Base-by-base conservation (phyloP, 2,888 invertebrate genomes). In the Steinernema scapterisci region DNA sequence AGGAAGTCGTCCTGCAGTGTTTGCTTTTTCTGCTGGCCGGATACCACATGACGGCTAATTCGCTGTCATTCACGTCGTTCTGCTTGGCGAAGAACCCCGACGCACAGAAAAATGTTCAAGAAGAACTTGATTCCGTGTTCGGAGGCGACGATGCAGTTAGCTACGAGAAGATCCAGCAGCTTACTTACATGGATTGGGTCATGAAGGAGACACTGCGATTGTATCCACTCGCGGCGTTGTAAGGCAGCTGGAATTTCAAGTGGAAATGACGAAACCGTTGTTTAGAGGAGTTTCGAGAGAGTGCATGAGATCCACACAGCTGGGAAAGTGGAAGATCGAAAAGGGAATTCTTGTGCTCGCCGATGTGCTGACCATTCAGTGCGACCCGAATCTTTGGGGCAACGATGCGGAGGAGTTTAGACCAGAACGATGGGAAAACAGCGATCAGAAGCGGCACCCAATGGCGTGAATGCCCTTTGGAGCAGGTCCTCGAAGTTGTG, bases 11-110 rank as follows among this genome's bases (percentile, higher is more conserved):
- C 13, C 75, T 77, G 2, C 78, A 81, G 16, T 84, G 84, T 43
- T 76, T 83, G n/a, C 72, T 85, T 0, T 85, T 86, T 74, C 74
- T 86, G 16, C 63, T 85, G 0, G 86, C 86, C 70, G 86, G 85
- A 13, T 86, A 82, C 73, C 85, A 91, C 80, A 91, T 91, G 0
- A 90, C 90, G 0, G 89, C 90, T 6, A 89, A 89, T 11, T 85
- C 89, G 2, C 82, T 91, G 13, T 87, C 88, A 1, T 90, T 88
- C 80, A 84, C 88, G 11, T 84, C 88, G 75, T 89, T 89, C 79
- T 87, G 89, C 72, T 84, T 90, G 74, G 89, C 89, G 7, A 83
- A 84, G 71, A 86, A 90, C 23, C 77, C 76, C 21, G 88, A 88
- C 0, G 84, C 89, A 25, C 90, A 90, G 76, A 81, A 84, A 1